Conservation (phyloP, 2,888 invertebrate species). For the Ichneumoninae sp. region DNA sequence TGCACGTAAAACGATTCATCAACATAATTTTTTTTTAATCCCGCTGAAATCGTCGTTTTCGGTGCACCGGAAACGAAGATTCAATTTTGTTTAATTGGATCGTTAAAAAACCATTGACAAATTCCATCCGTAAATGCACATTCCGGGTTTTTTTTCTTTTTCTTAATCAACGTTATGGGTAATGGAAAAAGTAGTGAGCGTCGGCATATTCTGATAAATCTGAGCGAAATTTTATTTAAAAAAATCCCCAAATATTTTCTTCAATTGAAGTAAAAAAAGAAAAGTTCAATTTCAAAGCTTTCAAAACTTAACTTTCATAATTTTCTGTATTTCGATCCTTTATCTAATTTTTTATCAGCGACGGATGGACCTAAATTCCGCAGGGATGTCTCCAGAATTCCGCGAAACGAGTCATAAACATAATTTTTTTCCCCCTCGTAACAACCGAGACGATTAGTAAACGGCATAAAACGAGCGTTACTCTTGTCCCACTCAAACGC, state of each 20-base stretch:
- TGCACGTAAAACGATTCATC: too few species aligned
- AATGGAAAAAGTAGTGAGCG: not conserved
- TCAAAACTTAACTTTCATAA: not conserved
- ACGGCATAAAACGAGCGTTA: conserved; percentile 32
- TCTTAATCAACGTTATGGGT: not conserved
- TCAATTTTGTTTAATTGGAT: not conserved
- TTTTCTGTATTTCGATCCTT: not conserved
- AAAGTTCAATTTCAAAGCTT: not conserved
- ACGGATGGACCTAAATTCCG: conserved; percentile 20
- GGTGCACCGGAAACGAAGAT: not conserved
- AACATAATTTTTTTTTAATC: too few species aligned
- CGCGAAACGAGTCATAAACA: not conserved
- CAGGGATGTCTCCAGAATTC: conserved; percentile 8
- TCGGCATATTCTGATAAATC: too few species aligned
- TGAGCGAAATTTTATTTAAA: not conserved
- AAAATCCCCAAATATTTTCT: not conserved
- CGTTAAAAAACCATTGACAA: not conserved
- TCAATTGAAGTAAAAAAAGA: not conserved
- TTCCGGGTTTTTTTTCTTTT: not conserved
- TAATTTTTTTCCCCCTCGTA: conserved; percentile 11
- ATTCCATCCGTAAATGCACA: not conserved
- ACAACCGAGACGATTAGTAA: conserved; percentile 36
- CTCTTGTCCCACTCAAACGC: conserved; percentile 40
- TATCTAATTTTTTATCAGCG: not conserved
- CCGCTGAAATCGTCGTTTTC: too few species aligned